Conservation (phyloP, 2,888 invertebrate species). For the Coenonympha glycerion region DNA sequence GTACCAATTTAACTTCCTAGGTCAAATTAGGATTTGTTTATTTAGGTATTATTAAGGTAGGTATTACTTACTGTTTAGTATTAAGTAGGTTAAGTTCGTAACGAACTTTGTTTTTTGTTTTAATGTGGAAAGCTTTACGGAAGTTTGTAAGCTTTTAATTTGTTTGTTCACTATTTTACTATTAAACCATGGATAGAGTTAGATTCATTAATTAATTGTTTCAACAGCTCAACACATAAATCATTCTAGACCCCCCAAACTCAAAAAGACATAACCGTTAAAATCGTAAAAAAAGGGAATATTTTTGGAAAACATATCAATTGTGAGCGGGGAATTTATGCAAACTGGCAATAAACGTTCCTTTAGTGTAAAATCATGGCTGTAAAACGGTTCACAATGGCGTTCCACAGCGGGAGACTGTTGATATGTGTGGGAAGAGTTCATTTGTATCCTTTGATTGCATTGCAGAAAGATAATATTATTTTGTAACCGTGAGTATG, state of each 20-base stretch:
- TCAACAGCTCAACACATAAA: neutral
- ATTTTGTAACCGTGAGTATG: neutral
- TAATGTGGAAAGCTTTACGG: too few species aligned
- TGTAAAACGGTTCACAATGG: constrained; percentile 14
- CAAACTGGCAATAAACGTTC: constrained; percentile 19
- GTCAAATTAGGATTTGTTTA: too few species aligned
- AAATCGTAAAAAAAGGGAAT: constrained; percentile 16
- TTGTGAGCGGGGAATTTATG: constrained; percentile 16
- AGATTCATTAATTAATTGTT: neutral
- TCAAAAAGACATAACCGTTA: constrained; percentile 14
- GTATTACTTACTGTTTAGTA: too few species aligned
- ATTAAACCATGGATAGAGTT: too few species aligned
- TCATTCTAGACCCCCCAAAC: constrained; percentile 21
- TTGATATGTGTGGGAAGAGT: constrained; percentile 13
- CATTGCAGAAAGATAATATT: neutral
- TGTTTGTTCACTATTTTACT: too few species aligned
- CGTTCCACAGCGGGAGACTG: constrained; percentile 15
- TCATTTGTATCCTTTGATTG: neutral
- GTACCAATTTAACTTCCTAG: too few species aligned
- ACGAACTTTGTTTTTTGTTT: too few species aligned
- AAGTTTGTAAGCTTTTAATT: too few species aligned
- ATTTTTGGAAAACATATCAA: constrained; percentile 25
- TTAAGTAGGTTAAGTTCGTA: too few species aligned
- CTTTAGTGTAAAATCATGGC: constrained; percentile 15
- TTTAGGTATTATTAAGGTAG: too few species aligned